Conservation (phyloP, 1,140 invertebrate genomes). For the Teleopsis dalmanni region DNA sequence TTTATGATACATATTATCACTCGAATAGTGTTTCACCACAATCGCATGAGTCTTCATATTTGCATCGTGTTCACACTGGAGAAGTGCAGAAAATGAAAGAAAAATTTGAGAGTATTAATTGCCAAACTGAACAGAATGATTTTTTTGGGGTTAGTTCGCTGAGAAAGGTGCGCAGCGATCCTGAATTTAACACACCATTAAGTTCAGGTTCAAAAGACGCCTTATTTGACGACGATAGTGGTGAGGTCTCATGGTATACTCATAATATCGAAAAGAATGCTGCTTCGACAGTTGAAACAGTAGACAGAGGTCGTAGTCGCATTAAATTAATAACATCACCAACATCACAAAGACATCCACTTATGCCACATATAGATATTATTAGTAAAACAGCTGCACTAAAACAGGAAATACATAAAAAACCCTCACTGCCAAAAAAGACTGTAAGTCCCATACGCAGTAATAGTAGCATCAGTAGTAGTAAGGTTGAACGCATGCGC, state of each 20-base stretch:
- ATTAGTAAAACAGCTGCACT: slow-evolving; percentile 74
- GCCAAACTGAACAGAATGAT: slow-evolving; percentile 40
- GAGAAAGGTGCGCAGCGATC: slow-evolving; percentile 65
- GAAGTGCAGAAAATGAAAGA: slow-evolving; percentile 65
- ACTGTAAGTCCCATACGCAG: slow-evolving; percentile 40
- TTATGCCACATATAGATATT: slow-evolving; percentile 80
- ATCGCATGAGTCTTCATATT: slow-evolving; percentile 43
- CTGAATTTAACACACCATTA: slow-evolving; percentile 52
- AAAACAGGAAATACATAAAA: slow-evolving; percentile 38
- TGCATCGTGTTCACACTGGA: slow-evolving; percentile 62
- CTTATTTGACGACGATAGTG: slow-evolving; percentile 48
- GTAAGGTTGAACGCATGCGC: slow-evolving; percentile 60
- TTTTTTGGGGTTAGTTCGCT: slow-evolving; percentile 45
- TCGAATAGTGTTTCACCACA: slow-evolving; percentile 58
- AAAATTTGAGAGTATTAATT: slow-evolving; percentile 56
- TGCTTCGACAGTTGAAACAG: no score
- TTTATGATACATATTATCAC: slow-evolving; percentile 56
- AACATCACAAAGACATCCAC: slow-evolving; percentile 60
- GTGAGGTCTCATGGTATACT: slow-evolving; percentile 56
- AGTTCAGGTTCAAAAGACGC: slow-evolving; percentile 45
- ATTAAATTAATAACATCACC: slow-evolving; percentile 52
- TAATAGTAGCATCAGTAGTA: slow-evolving; percentile 45
- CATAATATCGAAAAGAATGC: slow-evolving; percentile 53
- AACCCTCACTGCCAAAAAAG: slow-evolving; percentile 28
- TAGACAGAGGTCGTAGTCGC: slow-evolving; percentile 48